Conservation (phyloP, 2,888 invertebrate species). For the Saturnia pavonia region DNA sequence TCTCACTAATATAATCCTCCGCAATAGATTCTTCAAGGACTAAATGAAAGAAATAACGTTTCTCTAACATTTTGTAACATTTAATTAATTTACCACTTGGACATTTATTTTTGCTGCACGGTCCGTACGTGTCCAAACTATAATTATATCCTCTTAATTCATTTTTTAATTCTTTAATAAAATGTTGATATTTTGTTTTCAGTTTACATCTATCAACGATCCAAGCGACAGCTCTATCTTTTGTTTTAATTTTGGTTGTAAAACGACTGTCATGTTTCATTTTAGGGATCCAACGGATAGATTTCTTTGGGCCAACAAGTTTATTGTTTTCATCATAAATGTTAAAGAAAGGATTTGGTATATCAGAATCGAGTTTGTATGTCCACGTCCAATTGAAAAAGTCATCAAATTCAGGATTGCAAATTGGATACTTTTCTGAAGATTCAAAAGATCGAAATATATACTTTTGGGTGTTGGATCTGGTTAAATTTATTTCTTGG, state of each 20-base stretch:
- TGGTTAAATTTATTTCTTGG: slow-evolving; percentile 41
- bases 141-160: slow-evolving; percentile 60
- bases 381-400: slow-evolving; percentile 77
- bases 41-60: slow-evolving; percentile 61
- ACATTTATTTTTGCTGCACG: slow-evolving; percentile 58
- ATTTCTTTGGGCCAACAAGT: slow-evolving; percentile 53
- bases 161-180: slow-evolving; percentile 48
- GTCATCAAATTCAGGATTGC: slow-evolving; percentile 53
- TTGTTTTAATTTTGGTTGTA: slow-evolving; percentile 38
- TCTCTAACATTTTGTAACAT: slow-evolving; percentile 60
- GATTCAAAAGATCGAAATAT: slow-evolving; percentile 64
- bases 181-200: slow-evolving; percentile 51
- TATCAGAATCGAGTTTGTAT: slow-evolving; percentile 64
- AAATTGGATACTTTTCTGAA: slow-evolving; percentile 54
- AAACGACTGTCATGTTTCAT: slow-evolving; percentile 45
- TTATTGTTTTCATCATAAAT: slow-evolving; percentile 46
- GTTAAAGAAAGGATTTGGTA: slow-evolving; percentile 60
- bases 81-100: slow-evolving; percentile 41
- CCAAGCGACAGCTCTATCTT: slow-evolving; percentile 64
- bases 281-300: slow-evolving; percentile 49
- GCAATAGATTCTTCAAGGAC: slow-evolving; percentile 59
- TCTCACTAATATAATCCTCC: slow-evolving; percentile 62
- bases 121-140: slow-evolving; percentile 57
- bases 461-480: slow-evolving; percentile 57
- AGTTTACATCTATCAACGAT: slow-evolving; percentile 55